Evolutionary conservation across 2,888 invertebrate species (phyloP), one percentile per base, ranked within the genome.

Genomic region (Galerucella nymphaeae): DNA sequence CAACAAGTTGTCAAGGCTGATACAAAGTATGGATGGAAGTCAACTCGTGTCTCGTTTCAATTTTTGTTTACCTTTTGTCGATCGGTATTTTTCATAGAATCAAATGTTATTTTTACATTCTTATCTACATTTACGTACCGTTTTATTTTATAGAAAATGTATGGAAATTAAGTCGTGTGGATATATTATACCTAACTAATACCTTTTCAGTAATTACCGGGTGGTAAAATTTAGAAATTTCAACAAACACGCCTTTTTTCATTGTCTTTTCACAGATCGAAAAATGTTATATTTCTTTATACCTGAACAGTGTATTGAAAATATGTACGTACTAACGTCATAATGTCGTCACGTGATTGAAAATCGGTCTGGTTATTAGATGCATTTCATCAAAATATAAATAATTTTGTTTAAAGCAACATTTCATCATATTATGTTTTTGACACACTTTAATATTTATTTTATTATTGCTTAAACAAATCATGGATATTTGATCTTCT

Each of bases 1-100:
- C 80, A 80, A 79, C 79, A 76, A 78, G 77, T 77, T 76, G 76
- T 75, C 79, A 79, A 79, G 79, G 78, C 66, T 77, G 66, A 61
- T 64, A 58, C 55, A 30, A 48, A 65, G 48, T 70, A 57, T 70
- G 57, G 70, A 70, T 53, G 53, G 30, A 53, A 53, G 16, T 53
- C 18, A 53, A 53, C 53, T 18, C 16, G 18, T 53, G 53, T 53
- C 8, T 53, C 18, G 53, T 16, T 53, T 53, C 2, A 1, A 53
- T 53, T 53, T 53, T 38, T 59, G n/a, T 59, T 59, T 59, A 59
- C 38, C 16, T 59, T 30, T 38, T 38, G 30, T 59, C 30, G 30
- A 30, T n/a, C 2, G 18, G 2, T 53, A 53, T 53, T 53, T 53
- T 53, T 18, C 53, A 53, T 53, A 6, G 11, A n/a, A 48, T 14